Evolutionary conservation across 2,113 vertebrate species (phyloP).

Genomic region (Pseudorectes ferrugineus): DNA sequence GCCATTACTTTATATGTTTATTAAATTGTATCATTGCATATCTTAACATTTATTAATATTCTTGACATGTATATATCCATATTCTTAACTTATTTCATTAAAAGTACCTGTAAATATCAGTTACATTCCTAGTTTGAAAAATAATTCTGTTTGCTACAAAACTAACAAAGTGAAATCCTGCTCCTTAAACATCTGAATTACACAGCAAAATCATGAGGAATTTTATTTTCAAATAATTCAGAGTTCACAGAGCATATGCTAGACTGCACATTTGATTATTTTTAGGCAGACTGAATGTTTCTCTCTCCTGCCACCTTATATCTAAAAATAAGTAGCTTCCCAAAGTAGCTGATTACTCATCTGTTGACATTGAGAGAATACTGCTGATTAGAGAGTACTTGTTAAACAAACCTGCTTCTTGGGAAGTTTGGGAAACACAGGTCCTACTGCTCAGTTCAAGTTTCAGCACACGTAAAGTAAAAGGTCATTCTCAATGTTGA

Average conservation of each 20-base stretch:
- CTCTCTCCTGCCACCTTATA: background rate
- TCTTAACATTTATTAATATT: background rate
- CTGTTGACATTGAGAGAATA: conserved; percentile 18
- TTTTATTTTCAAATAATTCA: background rate
- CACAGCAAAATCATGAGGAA: background rate
- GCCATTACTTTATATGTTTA: background rate
- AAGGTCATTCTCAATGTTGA: background rate
- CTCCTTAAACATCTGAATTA: background rate
- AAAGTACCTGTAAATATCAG: background rate
- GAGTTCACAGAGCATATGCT: background rate
- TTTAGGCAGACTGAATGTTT: background rate
- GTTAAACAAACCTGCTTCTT: background rate
- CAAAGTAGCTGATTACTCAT: conserved; percentile 42
- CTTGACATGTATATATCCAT: background rate
- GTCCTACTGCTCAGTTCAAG: background rate
- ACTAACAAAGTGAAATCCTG: background rate
- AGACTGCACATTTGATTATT: background rate
- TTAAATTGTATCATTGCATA: background rate
- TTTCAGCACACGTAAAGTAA: background rate
- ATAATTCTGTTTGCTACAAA: background rate
- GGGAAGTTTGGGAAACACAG: background rate
- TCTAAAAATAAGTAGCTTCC: conserved; percentile 42
- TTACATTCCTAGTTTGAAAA: background rate
- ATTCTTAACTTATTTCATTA: background rate
- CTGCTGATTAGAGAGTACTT: background rate